phyloP scores from a whole-genome alignment of 2,888 invertebrate species.

The Oxytorus armatus region DNA sequence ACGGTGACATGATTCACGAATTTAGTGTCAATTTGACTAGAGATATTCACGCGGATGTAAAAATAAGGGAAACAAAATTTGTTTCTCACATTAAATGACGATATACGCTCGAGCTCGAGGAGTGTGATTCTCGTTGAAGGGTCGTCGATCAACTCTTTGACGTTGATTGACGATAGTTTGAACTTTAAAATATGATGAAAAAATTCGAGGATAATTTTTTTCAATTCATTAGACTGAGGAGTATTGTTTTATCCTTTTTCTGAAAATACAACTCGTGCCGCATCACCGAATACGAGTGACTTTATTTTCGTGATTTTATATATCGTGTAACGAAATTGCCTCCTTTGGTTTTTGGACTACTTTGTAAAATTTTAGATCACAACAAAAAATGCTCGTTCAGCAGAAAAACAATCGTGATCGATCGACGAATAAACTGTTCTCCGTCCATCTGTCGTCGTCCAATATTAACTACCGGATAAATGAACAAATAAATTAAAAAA shows the following conservation, averaged over 20 bases:
- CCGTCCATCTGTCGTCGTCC: conserved; percentile 35
- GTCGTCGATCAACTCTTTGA: background rate
- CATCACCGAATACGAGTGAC: background rate
- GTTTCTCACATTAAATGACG: too few species aligned
- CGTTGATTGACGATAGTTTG: too few species aligned
- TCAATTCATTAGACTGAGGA: too few species aligned
- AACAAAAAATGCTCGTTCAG: background rate
- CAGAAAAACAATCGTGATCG: too few species aligned
- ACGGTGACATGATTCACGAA: background rate
- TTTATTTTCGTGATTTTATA: conserved; percentile 7
- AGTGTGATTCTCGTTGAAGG: background rate
- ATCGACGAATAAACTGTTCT: conserved; percentile 3
- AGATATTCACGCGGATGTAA: background rate
- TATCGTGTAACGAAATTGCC: conserved; percentile 50
- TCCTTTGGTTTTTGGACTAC: conserved; percentile 30
- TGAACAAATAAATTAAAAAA: background rate
- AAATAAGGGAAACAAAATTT: too few species aligned
- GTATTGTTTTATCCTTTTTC: too few species aligned
- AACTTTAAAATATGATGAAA: too few species aligned
- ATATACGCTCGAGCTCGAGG: conserved; percentile 9
- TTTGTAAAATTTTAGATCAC: conserved; percentile 1
- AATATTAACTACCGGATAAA: background rate
- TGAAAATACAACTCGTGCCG: background rate
- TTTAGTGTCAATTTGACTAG: background rate
- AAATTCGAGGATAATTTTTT: too few species aligned